Conservation (phyloP, 2,113 vertebrate genomes). For the Heloderma charlesbogerti region DNA sequence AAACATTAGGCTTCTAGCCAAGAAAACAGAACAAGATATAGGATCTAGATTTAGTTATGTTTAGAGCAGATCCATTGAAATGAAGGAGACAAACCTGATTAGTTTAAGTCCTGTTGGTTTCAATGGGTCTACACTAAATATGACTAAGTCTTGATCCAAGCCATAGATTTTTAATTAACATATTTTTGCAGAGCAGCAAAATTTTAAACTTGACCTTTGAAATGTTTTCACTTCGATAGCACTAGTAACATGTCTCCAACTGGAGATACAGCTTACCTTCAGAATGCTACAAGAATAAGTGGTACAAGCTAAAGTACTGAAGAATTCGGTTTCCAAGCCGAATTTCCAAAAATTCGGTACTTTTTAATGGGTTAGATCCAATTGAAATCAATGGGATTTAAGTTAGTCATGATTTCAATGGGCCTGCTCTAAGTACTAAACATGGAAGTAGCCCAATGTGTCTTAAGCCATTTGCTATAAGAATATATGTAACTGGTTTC, state of each 20-base stretch:
- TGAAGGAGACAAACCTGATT: background rate
- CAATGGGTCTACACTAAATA: no score
- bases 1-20: constrained; percentile 23
- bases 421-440: no score
- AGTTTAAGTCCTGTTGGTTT: background rate
- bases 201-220: background rate
- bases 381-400: no score
- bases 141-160: no score
- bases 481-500: background rate
- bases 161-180: no score
- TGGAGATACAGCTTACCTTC: background rate
- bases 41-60: background rate
- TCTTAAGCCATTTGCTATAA: background rate
- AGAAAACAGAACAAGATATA: constrained; percentile 28
- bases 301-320: background rate
- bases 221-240: background rate
- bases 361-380: background rate
- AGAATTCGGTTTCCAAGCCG: background rate
- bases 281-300: background rate
- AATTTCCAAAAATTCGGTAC: no score
- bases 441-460: background rate
- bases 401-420: no score
- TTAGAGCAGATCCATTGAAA: background rate
- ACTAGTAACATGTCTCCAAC: no score
- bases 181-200: no score